Evolutionary conservation across 2,113 vertebrate genomes (phyloP), one percentile per base, ranked within the genome.

Genomic region (Chitala chitala): DNA sequence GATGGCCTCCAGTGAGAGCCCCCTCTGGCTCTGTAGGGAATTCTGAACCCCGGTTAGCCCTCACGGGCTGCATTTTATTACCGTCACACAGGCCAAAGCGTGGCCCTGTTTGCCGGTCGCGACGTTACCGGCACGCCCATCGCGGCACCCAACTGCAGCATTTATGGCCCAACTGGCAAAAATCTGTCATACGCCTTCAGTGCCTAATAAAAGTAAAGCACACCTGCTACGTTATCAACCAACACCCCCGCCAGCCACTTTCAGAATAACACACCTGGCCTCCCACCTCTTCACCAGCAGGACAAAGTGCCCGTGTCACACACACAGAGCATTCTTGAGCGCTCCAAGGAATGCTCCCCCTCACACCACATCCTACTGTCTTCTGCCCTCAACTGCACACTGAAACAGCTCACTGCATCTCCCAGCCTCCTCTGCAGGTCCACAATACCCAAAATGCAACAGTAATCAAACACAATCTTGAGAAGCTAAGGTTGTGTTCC

Each of bases 121-220:
- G 71, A 84, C 85, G 88, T 87, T 84, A 84, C 82, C 69, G 31
- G n/a, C n/a, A n/a, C n/a, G n/a, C n/a, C 54, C 69, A 55, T 36
- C 54, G 36, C 38, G 31, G 50, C 75, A 24, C 22, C 31, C 33
- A 55, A 70, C 77, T 78, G 69, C 78, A 70, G 68, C 54, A 68
- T 64, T 54, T 75, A 71, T 66, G 82, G 78, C 78, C 87, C 87
- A 84, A 81, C 66, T 82, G 84, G 79, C 79, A 85, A 64, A 83
- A 80, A 73, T 55, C 20, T 46, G 36, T 13, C 29, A 33, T 75
- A 78, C 80, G 75, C 78, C 73, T 78, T 78, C 42, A 71, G 31
- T 78, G 79, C 82, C 69, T 80, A 72, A 84, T 73, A 80, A 81
- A 78, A 80, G 61, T 58, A 53, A 26, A 54, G 44, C 73, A 31